These are phyloP conservation scores for Parazoanthus atlanticus DNA, from an alignment of 92 coral and sea anemone species.

Conservation along the genomic window DNA sequence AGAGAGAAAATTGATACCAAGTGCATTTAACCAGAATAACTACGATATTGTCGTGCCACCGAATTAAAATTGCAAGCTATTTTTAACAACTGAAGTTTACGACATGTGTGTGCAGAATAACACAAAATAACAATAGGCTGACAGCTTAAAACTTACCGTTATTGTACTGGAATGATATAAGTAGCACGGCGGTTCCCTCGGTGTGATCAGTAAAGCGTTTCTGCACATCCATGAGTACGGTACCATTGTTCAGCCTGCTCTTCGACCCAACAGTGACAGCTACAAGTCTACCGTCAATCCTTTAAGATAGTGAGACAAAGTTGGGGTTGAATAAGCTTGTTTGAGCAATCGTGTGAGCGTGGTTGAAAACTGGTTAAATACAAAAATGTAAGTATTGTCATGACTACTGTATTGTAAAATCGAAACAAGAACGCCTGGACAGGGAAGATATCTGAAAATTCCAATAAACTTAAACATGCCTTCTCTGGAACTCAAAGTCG, in stretches of 20 bases:
- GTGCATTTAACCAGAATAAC: too few species aligned
- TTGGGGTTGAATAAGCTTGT: neutral
- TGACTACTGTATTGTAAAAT: neutral
- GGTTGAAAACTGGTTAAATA: neutral
- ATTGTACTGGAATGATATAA: constrained; percentile 61
- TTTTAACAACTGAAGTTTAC: too few species aligned
- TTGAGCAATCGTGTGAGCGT: too few species aligned
- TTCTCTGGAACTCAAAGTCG: too few species aligned
- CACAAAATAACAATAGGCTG: too few species aligned
- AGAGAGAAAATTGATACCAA: too few species aligned
- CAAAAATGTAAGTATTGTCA: neutral
- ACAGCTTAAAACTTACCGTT: constrained; percentile 48
- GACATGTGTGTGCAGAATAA: too few species aligned
- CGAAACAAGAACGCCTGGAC: too few species aligned
- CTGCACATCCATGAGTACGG: constrained; percentile 62
- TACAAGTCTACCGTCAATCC: constrained; percentile 63
- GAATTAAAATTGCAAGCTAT: too few species aligned
- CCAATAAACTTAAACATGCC: too few species aligned
- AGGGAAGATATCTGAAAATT: too few species aligned
- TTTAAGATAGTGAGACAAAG: neutral
- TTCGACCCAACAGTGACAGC: constrained; percentile 49
- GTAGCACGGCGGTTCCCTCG: constrained; percentile 54
- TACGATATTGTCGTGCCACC: too few species aligned
- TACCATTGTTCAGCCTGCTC: constrained; percentile 53
- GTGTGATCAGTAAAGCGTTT: constrained; percentile 7